Evolutionary conservation across 1,140 invertebrate genomes (phyloP).

Genomic region (Leptopilina boulardi): DNA sequence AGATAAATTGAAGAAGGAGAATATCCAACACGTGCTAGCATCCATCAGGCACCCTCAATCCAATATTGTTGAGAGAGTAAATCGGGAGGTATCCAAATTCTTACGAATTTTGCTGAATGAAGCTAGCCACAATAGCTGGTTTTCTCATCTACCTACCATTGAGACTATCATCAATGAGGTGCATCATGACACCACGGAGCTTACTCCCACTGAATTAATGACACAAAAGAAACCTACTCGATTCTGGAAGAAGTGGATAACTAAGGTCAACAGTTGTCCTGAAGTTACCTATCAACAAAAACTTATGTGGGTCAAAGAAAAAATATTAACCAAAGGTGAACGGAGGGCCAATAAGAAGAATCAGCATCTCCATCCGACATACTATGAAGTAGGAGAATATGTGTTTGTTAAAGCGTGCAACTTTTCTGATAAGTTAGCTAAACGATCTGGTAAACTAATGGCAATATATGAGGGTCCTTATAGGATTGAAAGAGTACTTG

Average conservation of each 20-base stretch:
- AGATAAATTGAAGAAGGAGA: background rate
- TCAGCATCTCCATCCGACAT: background rate
- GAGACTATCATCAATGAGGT: background rate
- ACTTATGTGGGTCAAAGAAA: background rate
- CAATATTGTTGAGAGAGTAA: background rate
- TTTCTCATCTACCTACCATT: background rate
- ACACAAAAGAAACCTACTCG: background rate
- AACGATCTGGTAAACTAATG: background rate
- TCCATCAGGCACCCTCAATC: background rate
- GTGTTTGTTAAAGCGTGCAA: background rate
- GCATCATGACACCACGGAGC: background rate
- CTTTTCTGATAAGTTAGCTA: background rate
- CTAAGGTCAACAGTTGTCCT: background rate
- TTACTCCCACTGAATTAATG: background rate
- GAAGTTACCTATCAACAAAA: background rate
- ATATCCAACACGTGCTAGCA: background rate
- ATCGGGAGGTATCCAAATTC: background rate
- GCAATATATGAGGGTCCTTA: background rate
- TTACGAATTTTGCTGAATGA: background rate
- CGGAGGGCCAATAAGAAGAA: background rate
- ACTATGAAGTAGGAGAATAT: background rate
- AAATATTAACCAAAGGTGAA: background rate
- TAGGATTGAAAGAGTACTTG: background rate
- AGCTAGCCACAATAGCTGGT: background rate
- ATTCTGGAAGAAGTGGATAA: background rate